These are phyloP conservation scores for Hycleus cichorii DNA, from an alignment of 1,140 invertebrate species.

Conservation along the genomic window DNA sequence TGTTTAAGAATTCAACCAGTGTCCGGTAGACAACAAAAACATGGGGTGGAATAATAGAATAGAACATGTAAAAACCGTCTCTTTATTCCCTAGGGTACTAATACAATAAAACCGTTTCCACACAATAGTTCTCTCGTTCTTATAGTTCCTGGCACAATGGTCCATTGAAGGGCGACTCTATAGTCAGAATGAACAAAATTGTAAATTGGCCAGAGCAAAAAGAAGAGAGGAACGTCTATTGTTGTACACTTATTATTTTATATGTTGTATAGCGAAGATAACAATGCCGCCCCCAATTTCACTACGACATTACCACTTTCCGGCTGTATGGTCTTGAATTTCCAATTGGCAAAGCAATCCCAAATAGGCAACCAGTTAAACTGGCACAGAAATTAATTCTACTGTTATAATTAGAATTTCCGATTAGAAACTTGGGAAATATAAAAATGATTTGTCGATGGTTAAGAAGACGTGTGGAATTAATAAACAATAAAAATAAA, in stretches of 20 bases:
- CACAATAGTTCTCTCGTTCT: not conserved
- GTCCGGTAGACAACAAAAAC: not conserved
- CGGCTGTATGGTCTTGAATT: too few species aligned
- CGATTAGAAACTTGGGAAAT: too few species aligned
- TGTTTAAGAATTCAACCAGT: constrained; percentile 4
- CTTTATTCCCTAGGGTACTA: constrained; percentile 3
- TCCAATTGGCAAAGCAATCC: too few species aligned
- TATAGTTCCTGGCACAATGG: not conserved
- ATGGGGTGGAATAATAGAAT: constrained; percentile 3
- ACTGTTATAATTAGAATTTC: too few species aligned
- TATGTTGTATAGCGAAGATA: not conserved
- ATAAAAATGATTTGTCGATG: too few species aligned
- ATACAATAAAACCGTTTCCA: constrained; percentile 8
- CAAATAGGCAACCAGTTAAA: too few species aligned
- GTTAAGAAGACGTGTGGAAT: too few species aligned
- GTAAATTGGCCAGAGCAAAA: not conserved
- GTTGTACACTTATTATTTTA: not conserved
- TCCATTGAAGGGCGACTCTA: not conserved
- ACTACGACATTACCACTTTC: too few species aligned
- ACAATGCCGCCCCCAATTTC: too few species aligned
- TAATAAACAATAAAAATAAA: too few species aligned
- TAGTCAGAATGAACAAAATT: not conserved
- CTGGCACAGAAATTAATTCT: too few species aligned
- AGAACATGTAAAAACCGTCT: constrained; percentile 6
- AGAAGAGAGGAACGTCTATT: not conserved